Conservation (phyloP, 2,113 vertebrate species). For the Microcebus tavaratra region DNA sequence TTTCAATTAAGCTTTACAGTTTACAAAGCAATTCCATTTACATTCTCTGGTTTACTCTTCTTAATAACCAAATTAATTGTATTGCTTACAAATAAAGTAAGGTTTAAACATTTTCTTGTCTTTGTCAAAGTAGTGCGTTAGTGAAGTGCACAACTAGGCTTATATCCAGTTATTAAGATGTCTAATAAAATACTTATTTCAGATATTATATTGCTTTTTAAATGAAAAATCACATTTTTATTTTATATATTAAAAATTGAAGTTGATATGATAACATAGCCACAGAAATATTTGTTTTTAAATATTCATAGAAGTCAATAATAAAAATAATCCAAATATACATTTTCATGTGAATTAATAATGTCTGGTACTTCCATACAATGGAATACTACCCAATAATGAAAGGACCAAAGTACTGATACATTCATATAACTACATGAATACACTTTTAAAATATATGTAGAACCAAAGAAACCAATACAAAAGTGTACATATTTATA, state of each 20-base stretch:
- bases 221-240: neutral
- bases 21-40: constrained; percentile 9
- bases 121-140: neutral
- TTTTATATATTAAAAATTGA: constrained; percentile 1
- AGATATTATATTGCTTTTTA: neutral
- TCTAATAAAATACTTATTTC: neutral
- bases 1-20: constrained; percentile 25
- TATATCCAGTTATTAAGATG: neutral
- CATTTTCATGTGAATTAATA: neutral
- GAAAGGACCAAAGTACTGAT: neutral
- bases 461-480: neutral
- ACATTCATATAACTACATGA: neutral
- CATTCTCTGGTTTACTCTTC: neutral
- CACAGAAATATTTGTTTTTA: neutral
- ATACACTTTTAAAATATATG: neutral
- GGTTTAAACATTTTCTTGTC: neutral
- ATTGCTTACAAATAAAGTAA: neutral
- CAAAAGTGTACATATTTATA: neutral
- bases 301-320: neutral
- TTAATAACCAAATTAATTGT: neutral
- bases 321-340: neutral
- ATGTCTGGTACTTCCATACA: neutral
- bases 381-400: neutral
- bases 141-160: neutral
- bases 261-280: neutral